phyloP scores from a whole-genome alignment of 2,888 invertebrate genomes.

The Phalera bucephala region DNA sequence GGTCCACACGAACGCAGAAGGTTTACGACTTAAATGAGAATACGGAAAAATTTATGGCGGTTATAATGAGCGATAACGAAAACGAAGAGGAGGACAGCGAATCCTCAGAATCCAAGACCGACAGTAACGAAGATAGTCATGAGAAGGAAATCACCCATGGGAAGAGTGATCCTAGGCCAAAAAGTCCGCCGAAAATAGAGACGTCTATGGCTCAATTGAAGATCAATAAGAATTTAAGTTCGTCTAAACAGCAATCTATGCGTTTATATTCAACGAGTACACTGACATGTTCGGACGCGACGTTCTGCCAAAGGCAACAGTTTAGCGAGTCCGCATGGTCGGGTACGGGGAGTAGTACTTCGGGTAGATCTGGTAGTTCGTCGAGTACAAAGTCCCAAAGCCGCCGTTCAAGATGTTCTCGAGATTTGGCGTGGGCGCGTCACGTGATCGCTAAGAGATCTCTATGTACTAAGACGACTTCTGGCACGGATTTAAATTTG shows the following conservation, averaged over 20 bases:
- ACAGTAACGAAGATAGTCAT: conserved; percentile 26
- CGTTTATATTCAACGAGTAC: conserved; percentile 55
- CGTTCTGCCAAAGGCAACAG: conserved; percentile 35
- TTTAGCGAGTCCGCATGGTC: conserved; percentile 50
- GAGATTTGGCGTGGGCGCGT: conserved; percentile 61
- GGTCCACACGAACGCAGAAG: conserved; percentile 49
- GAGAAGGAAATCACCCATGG: conserved; percentile 12
- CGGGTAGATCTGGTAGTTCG: conserved; percentile 43
- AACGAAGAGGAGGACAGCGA: conserved; percentile 7
- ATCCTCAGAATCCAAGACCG: conserved; percentile 20
- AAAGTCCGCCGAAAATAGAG: conserved; percentile 64
- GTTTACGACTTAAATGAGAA: conserved; percentile 71
- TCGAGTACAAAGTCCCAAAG: conserved; percentile 49
- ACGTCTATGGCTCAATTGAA: conserved; percentile 61
- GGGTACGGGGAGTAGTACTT: conserved; percentile 40
- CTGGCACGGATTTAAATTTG: conserved; percentile 47
- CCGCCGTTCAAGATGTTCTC: conserved; percentile 41
- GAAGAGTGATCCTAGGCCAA: conserved; percentile 24
- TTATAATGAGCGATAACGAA: conserved; percentile 56
- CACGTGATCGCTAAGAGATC: conserved; percentile 46
- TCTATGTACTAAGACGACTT: conserved; percentile 27
- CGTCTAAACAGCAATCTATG: conserved; percentile 11
- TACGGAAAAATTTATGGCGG: conserved; percentile 60
- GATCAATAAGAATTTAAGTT: conserved; percentile 31
- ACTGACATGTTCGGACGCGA: conserved; percentile 43